phyloP scores from a whole-genome alignment of 2,888 invertebrate genomes.

The Conops quadrifasciatus region DNA sequence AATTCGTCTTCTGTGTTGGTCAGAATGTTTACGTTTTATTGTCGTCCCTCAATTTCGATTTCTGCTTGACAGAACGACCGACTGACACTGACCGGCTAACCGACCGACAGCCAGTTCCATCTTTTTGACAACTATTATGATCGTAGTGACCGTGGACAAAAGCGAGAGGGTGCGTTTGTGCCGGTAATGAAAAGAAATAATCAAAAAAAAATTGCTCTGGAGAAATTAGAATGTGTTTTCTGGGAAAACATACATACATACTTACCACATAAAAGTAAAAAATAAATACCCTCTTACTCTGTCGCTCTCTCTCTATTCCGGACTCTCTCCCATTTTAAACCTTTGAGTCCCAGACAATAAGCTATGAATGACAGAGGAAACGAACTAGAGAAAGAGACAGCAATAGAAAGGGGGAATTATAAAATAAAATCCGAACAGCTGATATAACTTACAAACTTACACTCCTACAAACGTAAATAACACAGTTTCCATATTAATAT shows the following conservation, averaged over 20 bases:
- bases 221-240: background rate
- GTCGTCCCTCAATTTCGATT: too few species aligned
- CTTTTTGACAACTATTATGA: slow-evolving; percentile 1
- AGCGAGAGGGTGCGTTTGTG: too few species aligned
- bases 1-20: background rate
- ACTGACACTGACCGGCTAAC: background rate
- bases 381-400: too few species aligned
- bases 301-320: too few species aligned
- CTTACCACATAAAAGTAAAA: too few species aligned
- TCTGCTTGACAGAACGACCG: background rate
- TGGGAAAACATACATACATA: background rate
- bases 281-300: too few species aligned
- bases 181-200: too few species aligned
- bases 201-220: too few species aligned
- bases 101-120: slow-evolving; percentile 8
- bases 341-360: too few species aligned
- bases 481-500: background rate
- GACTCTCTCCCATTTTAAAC: too few species aligned
- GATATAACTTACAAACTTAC: background rate
- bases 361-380: too few species aligned
- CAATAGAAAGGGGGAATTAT: background rate
- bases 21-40: background rate
- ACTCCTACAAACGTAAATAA: too few species aligned
- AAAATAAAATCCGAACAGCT: slow-evolving; percentile 3
- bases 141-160: background rate